Evolutionary conservation across 2,113 vertebrate genomes (phyloP), one percentile per base, ranked within the genome.

Genomic region (Arvicanthis niloticus): DNA sequence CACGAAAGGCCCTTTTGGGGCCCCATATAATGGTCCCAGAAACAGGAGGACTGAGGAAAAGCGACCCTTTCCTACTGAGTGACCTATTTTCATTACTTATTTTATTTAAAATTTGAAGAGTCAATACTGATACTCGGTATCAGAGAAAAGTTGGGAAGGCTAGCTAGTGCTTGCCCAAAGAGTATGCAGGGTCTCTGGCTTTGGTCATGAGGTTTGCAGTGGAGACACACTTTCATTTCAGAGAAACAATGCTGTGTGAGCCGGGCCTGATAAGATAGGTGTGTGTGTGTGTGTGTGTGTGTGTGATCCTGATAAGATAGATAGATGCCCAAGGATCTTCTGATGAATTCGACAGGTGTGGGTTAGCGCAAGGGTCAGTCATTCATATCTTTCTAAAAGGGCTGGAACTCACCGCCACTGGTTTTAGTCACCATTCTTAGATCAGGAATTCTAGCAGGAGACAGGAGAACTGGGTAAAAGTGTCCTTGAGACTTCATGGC

Each of bases 381-480:
- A 11, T 7, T 72, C 51, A 70, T 60, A 68, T n/a, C 81, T 90
- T 87, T 75, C 6, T 22, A 53, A 72, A 37, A 92, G 76, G 3
- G 53, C n/a, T 1, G 88, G 42, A 40, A 97, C 97, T 97, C 87
- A 98, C 97, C 98, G 1, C 93, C 92, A 11, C 91, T 95, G 58
- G 85, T 93, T 95, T 96, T 94, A 16, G 78, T 96, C 7, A 98
- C 95, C 37, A 67, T 17, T 5, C 90, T 96, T 78, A 99, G 97
- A 85, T 99, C 98, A 84, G 96, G 75, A 95, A 99, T 97, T 84
- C 98, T 97, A n/a, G 96, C 96, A 73, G 98, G 98, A 78, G 98
- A 98, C 86, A 99, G 98, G 60, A 99, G 91, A 78, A 99, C 3
- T 48, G 98, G 98, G 87, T 98, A 67, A 89, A 96, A 76, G 21